Base-by-base conservation (phyloP, 2,888 invertebrate species). In the Caprella mutica region DNA sequence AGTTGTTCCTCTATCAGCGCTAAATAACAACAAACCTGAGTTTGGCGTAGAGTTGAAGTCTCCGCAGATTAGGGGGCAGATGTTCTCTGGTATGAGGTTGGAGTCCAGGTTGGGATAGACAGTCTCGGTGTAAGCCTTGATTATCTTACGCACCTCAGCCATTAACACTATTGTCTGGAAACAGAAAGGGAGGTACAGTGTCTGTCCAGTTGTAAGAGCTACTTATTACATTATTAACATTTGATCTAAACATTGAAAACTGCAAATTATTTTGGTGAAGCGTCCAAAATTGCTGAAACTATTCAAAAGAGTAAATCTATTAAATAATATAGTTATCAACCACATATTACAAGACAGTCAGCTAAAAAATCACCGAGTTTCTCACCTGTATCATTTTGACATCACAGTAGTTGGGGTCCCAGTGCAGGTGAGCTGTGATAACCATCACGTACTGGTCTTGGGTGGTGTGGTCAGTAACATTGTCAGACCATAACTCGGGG, bases 391-490 rank as follows among this genome's bases (percentile, higher is more conserved):
- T 94, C 46, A 99, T 80, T 76, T 98, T 98, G 48, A 98, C 98
- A 76, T 98, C 98, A 73, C 96, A 94, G 76, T 86, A 97, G 77
- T 98, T 96, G 0, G 98, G 98, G 78, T 99, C 97, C 98, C 98
- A 99, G 75, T 98, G 97, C 69, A 98, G 92, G 76, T 98, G 98
- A 33, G 97, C 96, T 29, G 96, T 98, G 74, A 96, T 94, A 52
- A 98, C 93, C 61, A 97, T 77, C 62, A 98, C 79, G 4, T 55
- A 30, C 40, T 63, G 63, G 23, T 42, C 38, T 33, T 54, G 38
- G 42, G 57, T 58, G 5, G 53, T 55, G 30, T 58, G 51, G 43
- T 60, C 65, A 21, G 61, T 44, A 5, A 42, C 6, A 21, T 42
- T 42, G 6, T 42, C 42, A n/a, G n/a, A n/a, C n/a, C n/a, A n/a